A percentile compares a stretch with the other conserved stretches of the same genome.
Evolutionary conservation across 2,113 vertebrate genomes (phyloP).

Genomic region (Phylloscopus trochiloides): DNA sequence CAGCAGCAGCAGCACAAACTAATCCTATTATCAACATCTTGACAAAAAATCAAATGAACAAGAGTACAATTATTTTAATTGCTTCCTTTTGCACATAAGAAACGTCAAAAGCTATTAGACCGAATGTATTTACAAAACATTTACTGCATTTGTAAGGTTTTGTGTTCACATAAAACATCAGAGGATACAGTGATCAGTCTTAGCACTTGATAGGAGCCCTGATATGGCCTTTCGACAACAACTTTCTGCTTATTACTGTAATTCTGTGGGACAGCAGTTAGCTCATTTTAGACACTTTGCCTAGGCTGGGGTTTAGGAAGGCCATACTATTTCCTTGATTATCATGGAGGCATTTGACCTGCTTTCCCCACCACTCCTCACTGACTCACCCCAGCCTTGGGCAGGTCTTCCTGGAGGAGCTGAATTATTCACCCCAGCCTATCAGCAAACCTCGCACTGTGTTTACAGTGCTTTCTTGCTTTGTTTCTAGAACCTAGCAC

Average conservation of each 20-base stretch:
- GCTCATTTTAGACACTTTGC: not conserved
- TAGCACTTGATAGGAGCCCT: not conserved
- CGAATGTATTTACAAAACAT: slow-evolving; percentile 47
- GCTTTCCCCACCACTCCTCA: fast-evolving
- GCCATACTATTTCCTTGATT: not conserved
- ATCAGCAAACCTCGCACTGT: not conserved
- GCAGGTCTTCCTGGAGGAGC: not conserved
- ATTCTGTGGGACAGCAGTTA: not conserved
- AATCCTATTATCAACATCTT: slow-evolving; percentile 53
- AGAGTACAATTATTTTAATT: slow-evolving; percentile 60
- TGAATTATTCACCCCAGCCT: not conserved
- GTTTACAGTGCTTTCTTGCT: not conserved
- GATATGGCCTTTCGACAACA: not conserved
- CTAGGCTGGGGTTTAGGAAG: not conserved
- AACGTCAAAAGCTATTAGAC: slow-evolving; percentile 28
- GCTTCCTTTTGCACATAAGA: slow-evolving; percentile 27
- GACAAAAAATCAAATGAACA: slow-evolving; percentile 46
- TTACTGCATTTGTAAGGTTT: not conserved
- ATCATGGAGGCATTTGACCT: not conserved
- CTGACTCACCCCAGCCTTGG: not conserved
- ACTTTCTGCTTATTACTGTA: not conserved
- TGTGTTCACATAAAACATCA: not conserved
- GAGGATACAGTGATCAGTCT: not conserved
- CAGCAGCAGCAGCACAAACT: not conserved
- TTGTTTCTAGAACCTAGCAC: not conserved